These are phyloP conservation scores for Plebejus argus DNA, from an alignment of 2,888 invertebrate genomes.

Conservation along the genomic window DNA sequence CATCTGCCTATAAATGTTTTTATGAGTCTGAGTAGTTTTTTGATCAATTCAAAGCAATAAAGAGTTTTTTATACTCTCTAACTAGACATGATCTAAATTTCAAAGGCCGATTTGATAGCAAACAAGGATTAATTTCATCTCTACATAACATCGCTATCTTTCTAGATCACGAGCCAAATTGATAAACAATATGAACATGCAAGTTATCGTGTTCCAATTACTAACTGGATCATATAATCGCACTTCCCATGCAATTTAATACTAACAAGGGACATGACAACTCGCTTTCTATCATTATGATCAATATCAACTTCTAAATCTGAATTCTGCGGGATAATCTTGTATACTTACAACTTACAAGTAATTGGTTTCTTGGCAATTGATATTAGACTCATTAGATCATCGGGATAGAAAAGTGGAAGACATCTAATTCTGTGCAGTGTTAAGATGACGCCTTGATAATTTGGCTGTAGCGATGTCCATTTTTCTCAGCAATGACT, in stretches of 20 bases:
- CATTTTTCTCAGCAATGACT: too few relatives aligned
- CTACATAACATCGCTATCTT: slow-evolving; percentile 7
- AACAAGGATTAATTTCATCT: slow-evolving; percentile 17
- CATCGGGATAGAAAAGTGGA: too few relatives aligned
- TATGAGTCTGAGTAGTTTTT: not conserved
- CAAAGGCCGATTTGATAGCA: not conserved
- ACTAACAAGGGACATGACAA: slow-evolving; percentile 10
- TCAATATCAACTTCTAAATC: not conserved
- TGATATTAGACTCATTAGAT: too few relatives aligned
- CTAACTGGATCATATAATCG: slow-evolving; percentile 13
- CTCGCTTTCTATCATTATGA: not conserved
- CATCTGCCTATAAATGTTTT: too few relatives aligned
- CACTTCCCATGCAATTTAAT: slow-evolving; percentile 20
- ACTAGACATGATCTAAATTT: not conserved
- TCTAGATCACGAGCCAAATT: slow-evolving; percentile 23
- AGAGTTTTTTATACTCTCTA: not conserved
- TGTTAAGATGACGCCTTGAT: too few relatives aligned
- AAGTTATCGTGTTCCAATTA: slow-evolving; percentile 30
- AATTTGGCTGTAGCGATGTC: too few relatives aligned
- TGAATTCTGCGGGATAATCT: too few relatives aligned
- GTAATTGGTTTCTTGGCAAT: too few relatives aligned
- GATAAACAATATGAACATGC: slow-evolving; percentile 30
- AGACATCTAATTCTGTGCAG: too few relatives aligned
- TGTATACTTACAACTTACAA: too few relatives aligned
- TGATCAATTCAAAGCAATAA: not conserved